Evolutionary conservation across 2,888 invertebrate genomes (phyloP), one percentile per base, ranked within the genome.

Genomic region (Arge pagana): DNA sequence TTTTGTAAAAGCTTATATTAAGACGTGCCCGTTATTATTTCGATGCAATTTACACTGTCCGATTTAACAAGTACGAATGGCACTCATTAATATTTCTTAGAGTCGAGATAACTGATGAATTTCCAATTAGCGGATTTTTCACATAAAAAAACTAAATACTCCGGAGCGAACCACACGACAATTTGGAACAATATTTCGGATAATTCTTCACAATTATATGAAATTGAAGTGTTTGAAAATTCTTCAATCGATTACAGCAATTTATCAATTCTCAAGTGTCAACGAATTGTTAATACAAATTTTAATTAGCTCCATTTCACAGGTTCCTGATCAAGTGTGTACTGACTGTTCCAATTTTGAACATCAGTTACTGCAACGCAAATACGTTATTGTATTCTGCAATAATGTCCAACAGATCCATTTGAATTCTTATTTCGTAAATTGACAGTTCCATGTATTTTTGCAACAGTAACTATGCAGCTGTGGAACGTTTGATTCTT

Each of bases 1-100:
- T 89, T 83, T 80, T 79, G 74, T 71, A 73, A 74, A 71, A 74
- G 55, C 60, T 62, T 54, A 53, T 56, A 54, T 21, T 43, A 15
- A 35, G 11, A 24, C 35, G 45, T 45, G 45, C 33, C 30, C 16
- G 31, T 15, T 16, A 33, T 45, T 16, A 16, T 35, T 16, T n/a
- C 21, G 16, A 45, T 23, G 10, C 35, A 35, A 33, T 23, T 23
- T 10, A 31, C 16, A 24, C 6, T 24, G 13, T 45, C 24, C 16
- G 5, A 15, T 6, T 35, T 15, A 15, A 11, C 23, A 15, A 33
- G 23, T 7, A 23, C 11, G 23, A 5, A 4, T 10, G 24, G 15
- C 18, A 15, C 13, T 45, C n/a, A 10, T 4, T 23, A 35, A 23
- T 33, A 23, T 6, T 23, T 15, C 11, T 3, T 31, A 10, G 21